phyloP scores from a whole-genome alignment of 2,113 vertebrate genomes.

The Aptenodytes patagonicus region DNA sequence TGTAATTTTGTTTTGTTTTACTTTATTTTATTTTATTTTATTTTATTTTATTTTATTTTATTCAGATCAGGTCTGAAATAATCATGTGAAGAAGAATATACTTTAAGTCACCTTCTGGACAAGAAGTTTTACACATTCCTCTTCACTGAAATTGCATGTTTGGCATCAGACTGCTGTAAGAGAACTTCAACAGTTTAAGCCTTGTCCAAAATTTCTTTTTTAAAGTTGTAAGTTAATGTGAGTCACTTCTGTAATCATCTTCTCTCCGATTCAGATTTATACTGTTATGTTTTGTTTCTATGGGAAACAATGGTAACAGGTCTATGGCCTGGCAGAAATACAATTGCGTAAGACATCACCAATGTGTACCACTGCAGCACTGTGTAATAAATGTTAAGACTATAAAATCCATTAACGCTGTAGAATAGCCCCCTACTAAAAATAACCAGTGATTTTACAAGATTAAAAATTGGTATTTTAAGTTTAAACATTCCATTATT shows the following conservation, averaged over 20 bases:
- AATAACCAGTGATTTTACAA: neutral
- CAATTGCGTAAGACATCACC: conserved; percentile 15
- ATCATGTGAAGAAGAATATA: neutral
- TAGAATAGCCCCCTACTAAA: neutral
- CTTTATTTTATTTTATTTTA: neutral
- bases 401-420: neutral
- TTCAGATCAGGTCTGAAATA: neutral
- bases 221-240: conserved; percentile 46
- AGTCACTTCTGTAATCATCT: conserved; percentile 57
- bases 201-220: conserved; percentile 46
- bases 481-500: neutral
- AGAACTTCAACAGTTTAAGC: neutral
- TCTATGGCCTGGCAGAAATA: conserved; percentile 34
- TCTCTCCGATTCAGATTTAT: conserved; percentile 47
- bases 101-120: conserved; percentile 28
- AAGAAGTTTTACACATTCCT: conserved; percentile 27
- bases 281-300: conserved; percentile 67
- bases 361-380: conserved; percentile 1
- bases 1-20: neutral
- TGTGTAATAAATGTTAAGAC: neutral
- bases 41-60: neutral
- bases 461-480: neutral
- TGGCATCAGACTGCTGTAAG: conserved; percentile 32
- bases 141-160: conserved; percentile 48
- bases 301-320: conserved; percentile 56